A percentile compares a stretch with the other conserved stretches of the same genome.
These are phyloP conservation scores for Conomelus anceps DNA, from an alignment of 2,888 invertebrate genomes.

Conservation along the genomic window DNA sequence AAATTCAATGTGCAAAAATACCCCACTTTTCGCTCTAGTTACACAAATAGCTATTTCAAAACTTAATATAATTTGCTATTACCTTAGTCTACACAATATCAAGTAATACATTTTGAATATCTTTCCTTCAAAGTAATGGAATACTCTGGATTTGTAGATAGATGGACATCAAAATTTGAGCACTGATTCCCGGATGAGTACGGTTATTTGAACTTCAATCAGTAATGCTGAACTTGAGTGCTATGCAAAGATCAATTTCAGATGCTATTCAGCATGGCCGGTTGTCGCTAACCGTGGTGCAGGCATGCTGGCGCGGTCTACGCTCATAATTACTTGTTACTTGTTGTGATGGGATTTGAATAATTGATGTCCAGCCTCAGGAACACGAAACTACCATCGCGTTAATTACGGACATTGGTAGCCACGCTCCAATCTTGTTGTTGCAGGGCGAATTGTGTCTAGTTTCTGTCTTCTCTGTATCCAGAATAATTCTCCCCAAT, in stretches of 20 bases:
- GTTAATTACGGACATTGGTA: neutral
- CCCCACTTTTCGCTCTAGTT: too few relatives aligned
- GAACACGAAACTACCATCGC: neutral
- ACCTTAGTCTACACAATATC: too few relatives aligned
- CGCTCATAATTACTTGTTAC: neutral
- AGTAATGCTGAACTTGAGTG: neutral
- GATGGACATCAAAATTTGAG: neutral
- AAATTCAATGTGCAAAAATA: too few relatives aligned
- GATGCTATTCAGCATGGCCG: neutral
- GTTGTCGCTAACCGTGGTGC: too few relatives aligned
- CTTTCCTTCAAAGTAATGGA: neutral
- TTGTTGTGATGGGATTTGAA: neutral
- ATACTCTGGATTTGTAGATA: neutral
- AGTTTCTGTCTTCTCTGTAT: neutral
- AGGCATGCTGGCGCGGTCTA: neutral
- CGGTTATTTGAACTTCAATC: neutral
- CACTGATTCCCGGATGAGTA: neutral
- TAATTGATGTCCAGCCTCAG: neutral
- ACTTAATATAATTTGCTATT: too few relatives aligned
- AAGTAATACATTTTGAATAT: neutral
- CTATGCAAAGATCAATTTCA: neutral
- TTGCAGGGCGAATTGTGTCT: too few relatives aligned
- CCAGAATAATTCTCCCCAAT: neutral
- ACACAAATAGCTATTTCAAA: too few relatives aligned
- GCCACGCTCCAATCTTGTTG: neutral